Conservation (phyloP, 1,140 invertebrate species). For the Sesamia nonagrioides region DNA sequence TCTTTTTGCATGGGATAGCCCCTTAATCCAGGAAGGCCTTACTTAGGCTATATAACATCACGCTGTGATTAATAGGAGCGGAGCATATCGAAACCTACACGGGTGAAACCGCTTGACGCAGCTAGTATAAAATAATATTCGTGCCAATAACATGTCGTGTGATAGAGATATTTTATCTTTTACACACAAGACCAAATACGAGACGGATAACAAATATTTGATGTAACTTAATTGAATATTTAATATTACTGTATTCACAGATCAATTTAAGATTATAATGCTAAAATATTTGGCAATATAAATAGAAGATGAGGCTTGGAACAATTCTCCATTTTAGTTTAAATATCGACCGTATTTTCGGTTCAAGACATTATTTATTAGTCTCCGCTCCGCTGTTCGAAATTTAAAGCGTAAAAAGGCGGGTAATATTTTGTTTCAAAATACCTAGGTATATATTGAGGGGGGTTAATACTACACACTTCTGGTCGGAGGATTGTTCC, state of each 20-base stretch:
- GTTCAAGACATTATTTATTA: conserved; percentile 2
- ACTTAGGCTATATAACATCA: no score
- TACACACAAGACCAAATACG: not conserved
- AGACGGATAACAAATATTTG: conserved; percentile 12
- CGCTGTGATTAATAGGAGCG: no score
- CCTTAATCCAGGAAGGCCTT: no score
- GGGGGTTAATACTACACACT: no score
- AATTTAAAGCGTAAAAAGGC: conserved; percentile 35
- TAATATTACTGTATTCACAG: not conserved
- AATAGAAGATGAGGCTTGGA: not conserved
- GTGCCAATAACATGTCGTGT: no score
- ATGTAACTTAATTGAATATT: not conserved
- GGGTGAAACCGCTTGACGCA: no score
- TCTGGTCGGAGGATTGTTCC: no score
- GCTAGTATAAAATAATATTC: no score
- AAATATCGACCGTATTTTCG: conserved; percentile 15
- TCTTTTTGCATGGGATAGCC: no score
- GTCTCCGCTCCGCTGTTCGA: not conserved
- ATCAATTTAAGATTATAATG: conserved; percentile 13
- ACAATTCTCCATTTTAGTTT: not conserved
- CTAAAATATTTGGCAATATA: conserved; percentile 1
- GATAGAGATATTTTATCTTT: not conserved
- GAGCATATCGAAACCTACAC: no score
- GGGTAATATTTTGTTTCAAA: no score
- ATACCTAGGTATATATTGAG: no score